phyloP scores from a whole-genome alignment of 2,113 vertebrate species.

The Garra rufa region DNA sequence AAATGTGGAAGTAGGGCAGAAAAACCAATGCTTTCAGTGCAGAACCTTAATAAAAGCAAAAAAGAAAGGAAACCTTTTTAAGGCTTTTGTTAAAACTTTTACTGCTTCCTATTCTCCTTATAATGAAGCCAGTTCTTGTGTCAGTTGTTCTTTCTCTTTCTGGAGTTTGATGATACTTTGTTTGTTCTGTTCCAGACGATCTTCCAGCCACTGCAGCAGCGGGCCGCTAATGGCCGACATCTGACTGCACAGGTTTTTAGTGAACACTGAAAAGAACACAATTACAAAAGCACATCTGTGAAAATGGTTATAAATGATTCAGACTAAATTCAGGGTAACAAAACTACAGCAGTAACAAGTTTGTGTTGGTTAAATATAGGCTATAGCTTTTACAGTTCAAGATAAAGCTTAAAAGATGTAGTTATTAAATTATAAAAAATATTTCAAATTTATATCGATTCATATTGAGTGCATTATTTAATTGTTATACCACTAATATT shows the following conservation, averaged over 20 bases:
- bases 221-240: conserved; percentile 98
- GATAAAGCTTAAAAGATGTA: too few species aligned
- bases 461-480: too few species aligned
- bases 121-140: conserved; percentile 83
- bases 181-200: conserved; percentile 93
- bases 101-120: conserved; percentile 63
- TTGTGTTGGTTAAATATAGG: too few species aligned
- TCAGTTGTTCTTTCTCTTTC: conserved; percentile 87
- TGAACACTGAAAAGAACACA: conserved; percentile 78
- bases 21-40: conserved; percentile 8
- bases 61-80: neutral
- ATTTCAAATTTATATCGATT: too few species aligned
- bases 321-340: too few species aligned
- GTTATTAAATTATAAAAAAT: too few species aligned
- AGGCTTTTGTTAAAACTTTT: neutral
- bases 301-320: neutral
- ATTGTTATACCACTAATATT: too few species aligned
- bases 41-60: neutral
- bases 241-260: conserved; percentile 98
- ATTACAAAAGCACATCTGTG: neutral
- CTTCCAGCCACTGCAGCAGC: conserved; percentile 96
- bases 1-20: neutral
- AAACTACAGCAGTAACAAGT: too few species aligned
- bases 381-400: too few species aligned
- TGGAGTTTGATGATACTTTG: conserved; percentile 85